Base-by-base conservation (phyloP, 2,797 vertebrate genomes). In the Philypnodon macrostomus region DNA sequence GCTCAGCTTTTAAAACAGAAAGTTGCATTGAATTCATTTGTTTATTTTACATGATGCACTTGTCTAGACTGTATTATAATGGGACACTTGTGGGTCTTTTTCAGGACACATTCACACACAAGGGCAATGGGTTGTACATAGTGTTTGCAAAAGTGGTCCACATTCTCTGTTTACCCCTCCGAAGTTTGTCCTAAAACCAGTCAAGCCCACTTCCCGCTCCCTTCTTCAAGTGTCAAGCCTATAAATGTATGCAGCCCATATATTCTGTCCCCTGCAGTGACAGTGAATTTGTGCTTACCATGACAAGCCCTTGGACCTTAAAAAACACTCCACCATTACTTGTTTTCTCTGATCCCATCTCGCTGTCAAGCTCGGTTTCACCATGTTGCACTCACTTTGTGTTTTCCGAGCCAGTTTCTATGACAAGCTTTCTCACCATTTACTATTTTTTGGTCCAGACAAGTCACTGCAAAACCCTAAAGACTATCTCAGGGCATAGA, bases 311-410 rank as follows among this genome's bases (percentile, higher is more conserved):
- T 63, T 17, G 40, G 52, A 53, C 63, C 46, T 30, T 44, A 24
- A 16, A 51, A 42, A 62, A 62, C 55, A 61, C 56, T 65, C 42
- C 51, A 40, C 41, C 57, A 36, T 73, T 46, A 62, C 53, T 67
- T 58, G 26, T 51, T 30, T 54, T 49, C 55, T 72, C 52, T 58
- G n/a, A 16, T 54, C 19, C 42, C 5, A 4, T 53, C 53, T 52
- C 27, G 18, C 44, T 37, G 39, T 57, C 23, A 4, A 19, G 47
- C 5, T 2, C 40, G 12, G 17, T 8, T 13, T 30, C 41, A 49
- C 48, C 40, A 32, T 51, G 29, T 19, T 45, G 58, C 1, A 33
- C 49, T 33, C 18, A 46, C 36, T 48, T 26, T 26, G 13, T 55
- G 42, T n/a, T 48, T 56, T 63, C 54, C 5, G 30, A 57, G 45